Evolutionary conservation across 2,113 vertebrate genomes (phyloP).

Genomic region (Tenebrosternarchus preto): DNA sequence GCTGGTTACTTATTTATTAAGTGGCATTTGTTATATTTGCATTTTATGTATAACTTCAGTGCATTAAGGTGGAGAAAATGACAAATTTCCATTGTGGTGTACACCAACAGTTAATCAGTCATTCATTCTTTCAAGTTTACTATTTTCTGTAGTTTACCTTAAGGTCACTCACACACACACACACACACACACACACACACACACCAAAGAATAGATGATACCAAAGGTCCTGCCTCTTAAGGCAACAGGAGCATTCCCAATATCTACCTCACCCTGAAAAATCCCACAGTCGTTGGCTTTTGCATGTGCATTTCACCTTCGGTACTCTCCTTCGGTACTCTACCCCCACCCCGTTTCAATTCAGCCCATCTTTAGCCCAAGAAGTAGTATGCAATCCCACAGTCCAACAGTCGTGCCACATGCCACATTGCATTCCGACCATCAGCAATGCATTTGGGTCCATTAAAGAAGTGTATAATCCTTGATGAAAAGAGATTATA

Average conservation of each 20-base stretch:
- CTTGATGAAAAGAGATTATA: constrained; percentile 52
- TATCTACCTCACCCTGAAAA: background rate
- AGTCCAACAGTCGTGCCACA: constrained; percentile 13
- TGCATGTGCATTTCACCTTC: background rate
- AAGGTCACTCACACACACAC: too few species aligned
- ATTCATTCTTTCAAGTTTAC: too few species aligned
- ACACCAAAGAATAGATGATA: too few species aligned
- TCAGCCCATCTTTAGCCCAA: constrained; percentile 27
- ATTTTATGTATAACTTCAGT: too few species aligned
- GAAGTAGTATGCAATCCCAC: constrained; percentile 14
- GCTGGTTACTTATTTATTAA: too few species aligned
- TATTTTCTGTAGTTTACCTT: too few species aligned
- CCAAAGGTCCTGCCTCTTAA: background rate
- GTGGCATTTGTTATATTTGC: too few species aligned
- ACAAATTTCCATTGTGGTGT: background rate
- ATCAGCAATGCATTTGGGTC: constrained; percentile 30
- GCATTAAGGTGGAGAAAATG: background rate
- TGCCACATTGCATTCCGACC: background rate
- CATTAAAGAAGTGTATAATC: constrained; percentile 50
- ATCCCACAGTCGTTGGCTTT: background rate
- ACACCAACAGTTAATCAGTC: too few species aligned
- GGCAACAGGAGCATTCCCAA: background rate
- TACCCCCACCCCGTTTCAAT: constrained; percentile 1
- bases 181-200: too few species aligned
- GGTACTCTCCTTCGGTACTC: constrained; percentile 9